These are phyloP conservation scores for Typhlichthys subterraneus DNA, from an alignment of 2,797 vertebrate genomes.

Conservation along the genomic window DNA sequence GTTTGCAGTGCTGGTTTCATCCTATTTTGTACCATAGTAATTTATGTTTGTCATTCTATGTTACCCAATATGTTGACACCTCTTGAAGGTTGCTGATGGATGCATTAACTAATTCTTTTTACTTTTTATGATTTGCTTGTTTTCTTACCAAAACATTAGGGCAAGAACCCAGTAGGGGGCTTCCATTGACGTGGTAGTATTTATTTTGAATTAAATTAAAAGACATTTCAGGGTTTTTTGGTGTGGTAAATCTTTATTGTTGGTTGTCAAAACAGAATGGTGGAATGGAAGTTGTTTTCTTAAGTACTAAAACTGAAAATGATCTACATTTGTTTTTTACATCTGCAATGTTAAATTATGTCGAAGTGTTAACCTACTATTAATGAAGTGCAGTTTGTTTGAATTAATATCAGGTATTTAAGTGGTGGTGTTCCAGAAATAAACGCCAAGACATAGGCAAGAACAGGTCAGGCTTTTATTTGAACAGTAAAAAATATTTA, in stretches of 20 bases:
- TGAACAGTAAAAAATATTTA: background rate
- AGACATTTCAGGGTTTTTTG: conserved; percentile 71
- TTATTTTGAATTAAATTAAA: conserved; percentile 87
- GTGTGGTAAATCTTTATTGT: conserved; percentile 27
- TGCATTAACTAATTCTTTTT: conserved; percentile 67
- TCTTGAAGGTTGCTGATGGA: conserved; percentile 59
- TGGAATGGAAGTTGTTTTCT: no score
- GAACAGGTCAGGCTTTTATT: background rate
- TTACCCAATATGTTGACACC: conserved; percentile 65
- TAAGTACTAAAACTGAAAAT: background rate
- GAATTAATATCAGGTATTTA: no score
- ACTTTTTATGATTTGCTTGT: conserved; percentile 66
- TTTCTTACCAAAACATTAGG: conserved; percentile 82
- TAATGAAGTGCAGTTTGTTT: no score
- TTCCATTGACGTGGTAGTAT: conserved; percentile 83
- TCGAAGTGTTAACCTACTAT: background rate
- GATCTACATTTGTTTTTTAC: background rate
- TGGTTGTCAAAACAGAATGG: no score
- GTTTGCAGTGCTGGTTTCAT: conserved; percentile 61
- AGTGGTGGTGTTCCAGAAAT: no score
- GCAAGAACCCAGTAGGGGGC: conserved; percentile 75
- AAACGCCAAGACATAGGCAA: background rate
- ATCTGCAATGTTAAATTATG: background rate
- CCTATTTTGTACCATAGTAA: conserved; percentile 71
- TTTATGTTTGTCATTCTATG: conserved; percentile 65